Base-by-base conservation (phyloP, 2,888 invertebrate species). In the Rhogogaster chlorosoma region DNA sequence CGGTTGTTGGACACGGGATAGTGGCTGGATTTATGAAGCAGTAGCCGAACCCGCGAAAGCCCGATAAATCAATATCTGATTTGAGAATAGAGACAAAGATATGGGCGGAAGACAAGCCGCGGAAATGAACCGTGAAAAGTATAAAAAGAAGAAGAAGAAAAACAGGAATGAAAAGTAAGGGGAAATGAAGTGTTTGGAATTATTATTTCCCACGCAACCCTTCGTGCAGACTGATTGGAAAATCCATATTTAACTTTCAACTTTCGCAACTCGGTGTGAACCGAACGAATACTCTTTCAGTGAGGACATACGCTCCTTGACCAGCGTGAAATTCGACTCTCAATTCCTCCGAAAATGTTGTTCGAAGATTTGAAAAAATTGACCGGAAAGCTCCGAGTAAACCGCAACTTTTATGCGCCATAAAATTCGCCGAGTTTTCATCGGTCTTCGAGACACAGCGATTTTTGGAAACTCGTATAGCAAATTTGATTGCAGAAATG, bases 201-300 rank as follows among this genome's bases (percentile, higher is more conserved):
- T 57, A 80, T 80, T 80, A 80, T 80, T 80, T 80, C 38, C 57
- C 80, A 80, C 80, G 80, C 80, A 80, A 80, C n/a, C 80, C 80
- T 80, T 61, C 80, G 80, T 80, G 80, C 32, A 7, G 38, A 32
- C 61, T 80, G 80, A 80, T 80, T 57, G 57, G 36, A 80, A 80
- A 80, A 80, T 80, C 80, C 61, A 80, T 80, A 80, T 80, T 61
- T 36, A 38, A 80, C 80, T 80, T 49, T 80, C n/a, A 61, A 61
- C 57, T 32, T 38, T 61, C 26, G 22, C 61, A 49, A 45, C 53
- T 77, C 18, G 9, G 1, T 42, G 42, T 7, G 38, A 73, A 73
- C 12, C 42, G 71, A 73, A 38, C 10, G n/a, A n/a, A 42, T 73
- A 42, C 9, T 15, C 42, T 42, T 6, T 29, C 12, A 18, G 67